Evolutionary conservation across 2,888 invertebrate species (phyloP).

Genomic region (Malthinus flaveolus): DNA sequence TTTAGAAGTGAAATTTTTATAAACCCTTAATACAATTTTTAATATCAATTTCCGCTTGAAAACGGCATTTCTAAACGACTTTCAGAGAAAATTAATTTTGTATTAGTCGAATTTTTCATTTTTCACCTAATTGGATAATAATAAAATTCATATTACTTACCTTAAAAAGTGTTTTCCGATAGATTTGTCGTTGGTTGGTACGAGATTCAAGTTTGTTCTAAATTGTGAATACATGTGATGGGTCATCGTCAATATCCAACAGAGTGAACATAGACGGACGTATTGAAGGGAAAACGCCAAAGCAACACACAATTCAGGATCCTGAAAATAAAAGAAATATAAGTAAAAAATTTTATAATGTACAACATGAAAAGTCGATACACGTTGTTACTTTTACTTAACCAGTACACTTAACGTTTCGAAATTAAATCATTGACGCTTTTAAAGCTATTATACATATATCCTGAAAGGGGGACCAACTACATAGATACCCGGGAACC

Average conservation of each 20-base stretch:
- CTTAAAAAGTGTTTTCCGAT: constrained; percentile 53
- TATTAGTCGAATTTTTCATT: too few species aligned
- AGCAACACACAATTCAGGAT: constrained; percentile 63
- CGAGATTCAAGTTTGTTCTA: constrained; percentile 55
- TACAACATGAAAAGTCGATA: too few species aligned
- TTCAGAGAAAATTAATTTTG: not conserved
- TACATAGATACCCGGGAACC: too few species aligned
- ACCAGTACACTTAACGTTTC: too few species aligned
- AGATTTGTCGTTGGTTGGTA: constrained; percentile 54
- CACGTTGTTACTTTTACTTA: too few species aligned
- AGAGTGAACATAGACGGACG: constrained; percentile 65
- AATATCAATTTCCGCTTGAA: not conserved
- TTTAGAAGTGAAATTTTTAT: too few species aligned
- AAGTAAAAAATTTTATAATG: too few species aligned
- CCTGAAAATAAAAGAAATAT: constrained; percentile 50
- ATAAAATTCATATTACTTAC: constrained; percentile 40
- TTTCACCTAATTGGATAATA: not conserved
- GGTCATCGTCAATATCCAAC: constrained; percentile 70
- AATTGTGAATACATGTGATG: constrained; percentile 64
- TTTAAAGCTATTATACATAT: too few species aligned
- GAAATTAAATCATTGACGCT: too few species aligned
- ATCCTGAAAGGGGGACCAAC: too few species aligned
- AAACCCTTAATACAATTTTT: not conserved
- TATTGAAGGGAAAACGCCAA: constrained; percentile 67
- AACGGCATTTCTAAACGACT: not conserved